These are phyloP conservation scores for Hylaea fasciaria DNA, from an alignment of 2,888 invertebrate genomes.

Conservation along the genomic window DNA sequence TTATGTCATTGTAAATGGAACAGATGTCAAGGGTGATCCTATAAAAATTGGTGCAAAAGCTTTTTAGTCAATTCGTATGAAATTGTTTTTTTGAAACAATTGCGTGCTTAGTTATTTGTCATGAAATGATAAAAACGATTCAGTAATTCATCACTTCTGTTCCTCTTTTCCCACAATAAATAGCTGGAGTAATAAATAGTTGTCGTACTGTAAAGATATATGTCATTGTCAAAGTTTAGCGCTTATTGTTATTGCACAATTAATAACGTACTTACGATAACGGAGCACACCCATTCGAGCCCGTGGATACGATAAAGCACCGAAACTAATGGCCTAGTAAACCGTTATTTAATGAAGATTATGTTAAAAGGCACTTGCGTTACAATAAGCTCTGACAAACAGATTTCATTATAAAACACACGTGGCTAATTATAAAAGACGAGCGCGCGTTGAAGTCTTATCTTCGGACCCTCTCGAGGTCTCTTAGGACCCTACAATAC, in stretches of 20 bases:
- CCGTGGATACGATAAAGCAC: slow-evolving; percentile 43
- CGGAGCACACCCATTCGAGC: slow-evolving; percentile 44
- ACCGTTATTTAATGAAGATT: slow-evolving; percentile 51
- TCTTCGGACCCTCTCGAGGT: background rate
- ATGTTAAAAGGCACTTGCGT: slow-evolving; percentile 12
- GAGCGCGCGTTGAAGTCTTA: slow-evolving; percentile 21
- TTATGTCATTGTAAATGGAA: no score
- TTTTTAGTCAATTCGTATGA: no score
- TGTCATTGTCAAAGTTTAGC: slow-evolving; percentile 39
- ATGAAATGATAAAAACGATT: background rate
- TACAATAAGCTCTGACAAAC: background rate
- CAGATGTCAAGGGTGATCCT: no score
- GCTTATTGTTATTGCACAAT: slow-evolving; percentile 33
- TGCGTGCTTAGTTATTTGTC: background rate
- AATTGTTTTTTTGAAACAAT: no score
- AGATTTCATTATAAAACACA: slow-evolving; percentile 8
- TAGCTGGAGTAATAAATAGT: slow-evolving; percentile 49
- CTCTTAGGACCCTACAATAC: slow-evolving; percentile 3
- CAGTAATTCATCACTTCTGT: background rate
- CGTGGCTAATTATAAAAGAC: background rate
- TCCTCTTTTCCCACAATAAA: slow-evolving; percentile 50
- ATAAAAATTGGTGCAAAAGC: no score
- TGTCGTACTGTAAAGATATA: slow-evolving; percentile 48
- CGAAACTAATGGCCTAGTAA: slow-evolving; percentile 40
- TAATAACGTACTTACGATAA: slow-evolving; percentile 56